Conservation (phyloP, 53 echinoderm and acorn worm species). For the Stichopus horrens region DNA sequence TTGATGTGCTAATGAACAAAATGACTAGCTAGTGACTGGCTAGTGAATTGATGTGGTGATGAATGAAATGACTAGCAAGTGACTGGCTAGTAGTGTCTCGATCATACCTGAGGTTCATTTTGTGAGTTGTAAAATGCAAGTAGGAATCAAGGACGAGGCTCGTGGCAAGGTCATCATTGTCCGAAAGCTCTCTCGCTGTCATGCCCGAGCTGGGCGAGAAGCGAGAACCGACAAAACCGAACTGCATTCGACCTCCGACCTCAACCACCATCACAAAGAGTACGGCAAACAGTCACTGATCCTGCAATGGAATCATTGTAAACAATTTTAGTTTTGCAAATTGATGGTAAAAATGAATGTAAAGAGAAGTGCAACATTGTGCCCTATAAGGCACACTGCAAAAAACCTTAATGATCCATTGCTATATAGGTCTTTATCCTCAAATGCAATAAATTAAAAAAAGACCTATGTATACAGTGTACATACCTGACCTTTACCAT, state of each 20-base stretch:
- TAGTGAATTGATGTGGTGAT: no score
- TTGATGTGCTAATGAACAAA: no score
- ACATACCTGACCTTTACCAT: no score
- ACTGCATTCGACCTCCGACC: constrained; percentile 44
- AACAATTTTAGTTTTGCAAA: background rate
- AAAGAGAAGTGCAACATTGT: no score
- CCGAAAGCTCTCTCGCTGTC: constrained; percentile 74
- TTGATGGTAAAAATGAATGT: no score
- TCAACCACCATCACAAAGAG: constrained; percentile 49
- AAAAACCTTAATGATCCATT: no score
- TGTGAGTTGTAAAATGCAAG: constrained; percentile 86
- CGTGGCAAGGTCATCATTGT: constrained; percentile 95
- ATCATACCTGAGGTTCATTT: constrained; percentile 92
- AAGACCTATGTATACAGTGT: no score
- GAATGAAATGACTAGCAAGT: no score
- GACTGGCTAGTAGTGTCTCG: background rate
- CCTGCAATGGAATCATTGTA: background rate
- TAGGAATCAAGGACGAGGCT: constrained; percentile 87
- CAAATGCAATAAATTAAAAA: no score
- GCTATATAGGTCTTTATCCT: no score
- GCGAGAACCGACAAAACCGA: constrained; percentile 34
- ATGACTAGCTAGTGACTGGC: no score
- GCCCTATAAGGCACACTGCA: no score
- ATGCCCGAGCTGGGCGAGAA: constrained; percentile 64
- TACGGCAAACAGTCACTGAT: background rate